Base-by-base conservation (phyloP, 1,140 invertebrate species). In the Drosophila chauvacae region DNA sequence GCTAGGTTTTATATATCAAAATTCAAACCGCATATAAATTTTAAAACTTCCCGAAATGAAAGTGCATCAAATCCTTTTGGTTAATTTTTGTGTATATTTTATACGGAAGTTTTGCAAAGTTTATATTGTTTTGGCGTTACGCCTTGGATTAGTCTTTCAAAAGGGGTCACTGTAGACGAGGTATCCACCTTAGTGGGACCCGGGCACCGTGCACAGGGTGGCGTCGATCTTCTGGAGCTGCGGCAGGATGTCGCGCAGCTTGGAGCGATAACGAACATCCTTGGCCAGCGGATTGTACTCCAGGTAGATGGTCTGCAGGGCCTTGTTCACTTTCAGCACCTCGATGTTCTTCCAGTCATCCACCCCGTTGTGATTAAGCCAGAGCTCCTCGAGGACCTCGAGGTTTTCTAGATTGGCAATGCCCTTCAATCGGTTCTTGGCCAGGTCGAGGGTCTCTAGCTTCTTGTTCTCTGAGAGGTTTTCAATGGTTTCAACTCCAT, bases 341-440 rank as follows among this genome's bases (percentile, higher is more conserved):
- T 98, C 96, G 7, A 99, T 83, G 47, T 96, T 96, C 33, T 94
- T 95, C 98, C 98, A 99, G 50, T 97, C 95, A 55, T 95, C 93
- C 48, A 99, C 95, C 86, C 95, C 93, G 93, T 99, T 99, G 90
- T 99, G 96, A 93, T 99, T 99, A 51, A 98, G 94, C 98, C 99
- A 99, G 91, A 99, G 95, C 93, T 99, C 98, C 92, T 97, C 95
- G 42, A 99, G 93, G 35, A 96, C 93, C 7, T 78, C 88, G 72
- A 99, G 94, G 92, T 97, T 95, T 16, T 93, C 91, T 13, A 99
- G 92, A 93, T 98, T 97, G 80, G 96, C 94, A 65, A 99, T 96
- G 7, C 93, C 93, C 58, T 95, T 95, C 16, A 99, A 96, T 92
- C 96, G 95, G 93, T 99, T 99, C 55, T 95, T 94, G 1, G 98